Conservation (phyloP, 2,888 invertebrate species). For the Epiblema foenella region DNA sequence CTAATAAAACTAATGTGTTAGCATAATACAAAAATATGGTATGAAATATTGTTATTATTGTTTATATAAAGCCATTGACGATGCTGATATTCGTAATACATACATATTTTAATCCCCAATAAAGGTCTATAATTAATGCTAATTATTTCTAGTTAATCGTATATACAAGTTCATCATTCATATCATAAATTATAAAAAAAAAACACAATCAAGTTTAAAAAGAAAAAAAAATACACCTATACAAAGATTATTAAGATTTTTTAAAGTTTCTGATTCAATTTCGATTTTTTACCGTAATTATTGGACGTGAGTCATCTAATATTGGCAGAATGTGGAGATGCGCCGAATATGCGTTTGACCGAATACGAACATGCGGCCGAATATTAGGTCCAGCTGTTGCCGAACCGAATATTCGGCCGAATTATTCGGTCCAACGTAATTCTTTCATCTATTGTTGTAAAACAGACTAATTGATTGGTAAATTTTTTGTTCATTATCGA, state of each 20-base stretch:
- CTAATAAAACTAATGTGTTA: neutral
- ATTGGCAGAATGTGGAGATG: no score
- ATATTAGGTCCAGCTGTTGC: no score
- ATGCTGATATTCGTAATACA: neutral
- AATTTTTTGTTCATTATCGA: no score
- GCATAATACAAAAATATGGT: neutral
- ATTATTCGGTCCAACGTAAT: no score
- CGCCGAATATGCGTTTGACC: no score
- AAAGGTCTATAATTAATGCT: slow-evolving; percentile 4
- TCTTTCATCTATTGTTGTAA: no score
- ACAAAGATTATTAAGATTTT: neutral
- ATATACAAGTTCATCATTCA: slow-evolving; percentile 6
- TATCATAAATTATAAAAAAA: neutral
- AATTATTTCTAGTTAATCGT: slow-evolving; percentile 15
- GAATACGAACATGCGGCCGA: no score
- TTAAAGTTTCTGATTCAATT: neutral
- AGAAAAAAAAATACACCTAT: neutral
- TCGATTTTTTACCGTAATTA: neutral
- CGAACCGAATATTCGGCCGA: no score
- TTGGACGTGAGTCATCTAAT: no score
- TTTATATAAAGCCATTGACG: neutral
- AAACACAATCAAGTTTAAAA: neutral
- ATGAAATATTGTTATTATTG: no score
- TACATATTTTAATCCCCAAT: slow-evolving; percentile 13
- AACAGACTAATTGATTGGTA: no score